Base-by-base conservation (phyloP, 2,888 invertebrate genomes). In the Maniola hyperantus region DNA sequence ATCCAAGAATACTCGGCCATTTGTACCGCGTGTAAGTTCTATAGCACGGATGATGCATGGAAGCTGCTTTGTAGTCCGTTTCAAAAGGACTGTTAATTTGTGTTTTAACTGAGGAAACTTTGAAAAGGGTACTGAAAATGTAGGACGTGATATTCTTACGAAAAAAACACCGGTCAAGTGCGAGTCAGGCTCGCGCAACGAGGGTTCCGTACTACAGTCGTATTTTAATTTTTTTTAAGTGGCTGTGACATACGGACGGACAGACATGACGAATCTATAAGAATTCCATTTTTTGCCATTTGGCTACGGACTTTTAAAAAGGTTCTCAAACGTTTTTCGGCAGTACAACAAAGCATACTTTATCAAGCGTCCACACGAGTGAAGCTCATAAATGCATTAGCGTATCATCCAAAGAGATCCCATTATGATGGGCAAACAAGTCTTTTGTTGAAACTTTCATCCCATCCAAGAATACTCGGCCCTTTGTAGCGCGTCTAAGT, bases 401-500 rank as follows among this genome's bases (percentile, higher is more conserved):
- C 53, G 58, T 59, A 64, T 50, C 64, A 67, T 64, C 67, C 11
- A 66, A 64, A 68, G 65, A 73, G 66, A 70, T 73, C 66, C 71
- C 57, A 69, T 72, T 74, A 72, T 64, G 68, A 71, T 67, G 68
- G 64, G 70, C 68, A 73, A 70, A 72, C 72, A 72, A 61, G 67
- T 65, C 67, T 68, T 65, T 70, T 74, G 69, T 73, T 65, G 60
- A 46, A 62, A 68, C 66, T 70, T 72, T 64, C 59, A 69, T 70
- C 64, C 57, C 42, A 63, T 66, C 64, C 50, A 63, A 71, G 69
- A 65, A 65, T 36, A 57, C 20, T 54, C 65, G 50, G 42, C 61
- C 58, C 65, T 57, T 64, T 65, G 53, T 60, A 51, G 51, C 64
- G 65, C 46, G 67, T 64, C 63, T 67, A 71, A 69, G 26, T 57